These are phyloP conservation scores for Phthorimaea operculella DNA, from an alignment of 1,140 invertebrate species.

Conservation along the genomic window DNA sequence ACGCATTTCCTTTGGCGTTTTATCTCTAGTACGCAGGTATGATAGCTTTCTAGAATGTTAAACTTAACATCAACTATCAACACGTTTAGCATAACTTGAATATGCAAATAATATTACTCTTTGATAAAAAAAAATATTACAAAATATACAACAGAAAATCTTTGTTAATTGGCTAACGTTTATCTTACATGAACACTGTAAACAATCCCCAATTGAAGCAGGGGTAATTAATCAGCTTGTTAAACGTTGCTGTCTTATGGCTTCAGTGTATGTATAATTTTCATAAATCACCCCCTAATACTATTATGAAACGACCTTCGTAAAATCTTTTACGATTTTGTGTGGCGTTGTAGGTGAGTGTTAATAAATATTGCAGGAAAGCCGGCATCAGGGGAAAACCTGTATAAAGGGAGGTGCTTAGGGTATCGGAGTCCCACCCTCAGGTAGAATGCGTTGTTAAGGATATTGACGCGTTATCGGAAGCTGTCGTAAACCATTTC, in stretches of 20 bases:
- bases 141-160: no score
- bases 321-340: no score
- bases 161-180: not conserved
- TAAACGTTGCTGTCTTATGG: not conserved
- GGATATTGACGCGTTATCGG: constrained; percentile 27
- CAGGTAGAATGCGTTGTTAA: constrained; percentile 11
- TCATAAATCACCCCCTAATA: not conserved
- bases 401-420: not conserved
- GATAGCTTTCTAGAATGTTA: no score
- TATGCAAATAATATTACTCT: no score
- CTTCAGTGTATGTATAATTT: not conserved
- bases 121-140: no score
- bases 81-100: no score
- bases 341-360: not conserved
- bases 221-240: not conserved
- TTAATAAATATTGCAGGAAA: constrained; percentile 1
- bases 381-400: not conserved
- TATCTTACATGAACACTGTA: constrained; percentile 1
- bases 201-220: not conserved
- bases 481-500: constrained; percentile 23
- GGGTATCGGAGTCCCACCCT: not conserved
- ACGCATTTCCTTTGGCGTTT: no score
- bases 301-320: no score
- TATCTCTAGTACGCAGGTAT: no score
- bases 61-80: no score